phyloP scores from a whole-genome alignment of 1,140 invertebrate genomes.

The Tetraneura akinire region DNA sequence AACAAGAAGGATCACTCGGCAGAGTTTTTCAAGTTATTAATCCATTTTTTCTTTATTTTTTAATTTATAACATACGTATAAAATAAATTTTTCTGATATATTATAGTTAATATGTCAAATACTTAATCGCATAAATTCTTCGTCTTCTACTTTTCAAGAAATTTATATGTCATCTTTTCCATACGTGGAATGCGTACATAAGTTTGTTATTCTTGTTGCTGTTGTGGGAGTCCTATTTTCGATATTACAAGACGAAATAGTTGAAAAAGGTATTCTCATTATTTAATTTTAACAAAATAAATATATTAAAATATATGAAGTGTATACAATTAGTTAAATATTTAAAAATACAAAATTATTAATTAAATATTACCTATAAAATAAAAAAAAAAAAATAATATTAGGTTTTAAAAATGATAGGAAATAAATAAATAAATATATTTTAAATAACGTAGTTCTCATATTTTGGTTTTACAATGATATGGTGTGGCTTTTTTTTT shows the following conservation, averaged over 20 bases:
- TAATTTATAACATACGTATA: neutral
- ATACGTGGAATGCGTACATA: constrained; percentile 20
- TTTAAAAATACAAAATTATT: too few species aligned
- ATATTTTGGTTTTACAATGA: too few species aligned
- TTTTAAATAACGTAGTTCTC: too few species aligned
- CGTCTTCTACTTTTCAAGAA: constrained; percentile 4
- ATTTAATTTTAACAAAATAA: too few species aligned
- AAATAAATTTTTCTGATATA: neutral
- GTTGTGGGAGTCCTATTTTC: constrained; percentile 8
- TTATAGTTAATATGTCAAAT: constrained; percentile 38
- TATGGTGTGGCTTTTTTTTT: too few species aligned
- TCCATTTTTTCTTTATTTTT: neutral
- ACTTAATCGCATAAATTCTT: constrained; percentile 24
- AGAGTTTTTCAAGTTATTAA: constrained; percentile 23
- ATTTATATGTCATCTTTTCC: neutral
- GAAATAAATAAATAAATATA: too few species aligned
- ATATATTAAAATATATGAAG: too few species aligned
- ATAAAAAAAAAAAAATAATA: too few species aligned
- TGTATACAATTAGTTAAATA: too few species aligned
- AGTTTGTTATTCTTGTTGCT: constrained; percentile 26
- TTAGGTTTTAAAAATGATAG: too few species aligned
- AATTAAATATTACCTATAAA: too few species aligned
- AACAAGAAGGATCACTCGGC: constrained; percentile 27
- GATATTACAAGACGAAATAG: constrained; percentile 2
- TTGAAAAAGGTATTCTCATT: neutral